A percentile compares a stretch with the other conserved stretches of the same genome.
These are phyloP conservation scores for Eulemur coronatus DNA, from an alignment of 2,797 vertebrate species.

Conservation along the genomic window DNA sequence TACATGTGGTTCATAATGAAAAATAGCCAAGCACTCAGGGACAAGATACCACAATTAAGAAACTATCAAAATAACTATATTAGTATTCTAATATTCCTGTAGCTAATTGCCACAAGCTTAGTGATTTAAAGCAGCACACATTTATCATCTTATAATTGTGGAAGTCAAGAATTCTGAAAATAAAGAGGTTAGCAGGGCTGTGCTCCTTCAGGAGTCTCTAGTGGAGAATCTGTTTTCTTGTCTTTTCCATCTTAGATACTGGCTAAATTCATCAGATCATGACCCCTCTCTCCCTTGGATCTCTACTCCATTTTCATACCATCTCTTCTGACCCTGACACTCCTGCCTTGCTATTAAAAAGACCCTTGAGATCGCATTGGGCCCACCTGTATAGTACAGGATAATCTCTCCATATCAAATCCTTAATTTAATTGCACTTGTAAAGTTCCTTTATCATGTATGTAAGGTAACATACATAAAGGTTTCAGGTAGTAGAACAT, in stretches of 20 bases:
- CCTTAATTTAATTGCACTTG: background rate
- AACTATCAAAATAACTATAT: background rate
- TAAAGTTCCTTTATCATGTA: background rate
- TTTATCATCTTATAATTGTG: background rate
- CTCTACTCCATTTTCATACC: background rate
- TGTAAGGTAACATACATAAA: background rate
- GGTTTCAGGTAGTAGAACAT: background rate
- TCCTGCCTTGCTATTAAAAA: background rate
- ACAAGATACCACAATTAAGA: background rate
- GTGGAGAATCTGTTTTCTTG: background rate
- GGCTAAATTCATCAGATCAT: accelerated
- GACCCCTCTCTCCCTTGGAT: accelerated
- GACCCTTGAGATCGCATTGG: background rate
- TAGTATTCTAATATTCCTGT: background rate
- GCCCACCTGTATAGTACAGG: background rate
- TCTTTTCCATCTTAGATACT: background rate
- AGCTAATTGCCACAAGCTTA: background rate
- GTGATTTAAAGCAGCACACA: background rate
- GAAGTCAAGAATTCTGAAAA: background rate
- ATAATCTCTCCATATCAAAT: background rate
- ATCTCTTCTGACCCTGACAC: background rate
- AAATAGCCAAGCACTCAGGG: background rate
- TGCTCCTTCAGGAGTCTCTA: background rate
- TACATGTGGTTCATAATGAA: background rate
- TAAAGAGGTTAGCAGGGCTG: accelerated